Percentiles rank a stretch among this genome's conserved stretches.
These are phyloP conservation scores for Emydura subglobosa DNA, from an alignment of 2,113 vertebrate species.

Conservation along the genomic window DNA sequence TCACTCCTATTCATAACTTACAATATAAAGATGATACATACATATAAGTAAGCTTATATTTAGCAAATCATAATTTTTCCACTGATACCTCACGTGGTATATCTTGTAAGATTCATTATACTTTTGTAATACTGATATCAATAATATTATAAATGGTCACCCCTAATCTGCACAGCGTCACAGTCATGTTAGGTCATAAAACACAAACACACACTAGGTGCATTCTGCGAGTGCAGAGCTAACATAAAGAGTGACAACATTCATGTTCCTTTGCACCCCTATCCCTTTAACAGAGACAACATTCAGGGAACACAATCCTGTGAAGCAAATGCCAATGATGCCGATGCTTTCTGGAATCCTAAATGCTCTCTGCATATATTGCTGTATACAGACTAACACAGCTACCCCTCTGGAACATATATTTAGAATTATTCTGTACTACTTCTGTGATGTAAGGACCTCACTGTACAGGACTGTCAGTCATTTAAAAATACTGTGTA, in stretches of 20 bases:
- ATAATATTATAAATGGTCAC: too few species aligned
- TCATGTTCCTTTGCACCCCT: neutral
- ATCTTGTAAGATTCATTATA: too few species aligned
- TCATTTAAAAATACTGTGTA: neutral
- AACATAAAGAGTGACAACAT: neutral
- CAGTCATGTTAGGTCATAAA: neutral
- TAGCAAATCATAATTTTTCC: too few species aligned
- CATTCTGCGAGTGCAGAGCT: neutral
- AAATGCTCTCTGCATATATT: neutral
- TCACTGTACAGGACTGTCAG: neutral
- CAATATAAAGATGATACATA: too few species aligned
- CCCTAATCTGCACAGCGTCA: too few species aligned
- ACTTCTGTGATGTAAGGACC: neutral
- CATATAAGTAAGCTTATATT: too few species aligned
- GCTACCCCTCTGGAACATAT: neutral
- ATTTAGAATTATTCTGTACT: neutral
- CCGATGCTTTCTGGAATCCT: neutral
- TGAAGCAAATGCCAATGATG: neutral
- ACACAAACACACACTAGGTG: neutral
- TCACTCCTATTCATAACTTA: too few species aligned
- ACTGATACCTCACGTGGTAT: too few species aligned
- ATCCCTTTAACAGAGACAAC: neutral
- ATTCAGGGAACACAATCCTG: neutral
- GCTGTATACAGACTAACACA: too few species aligned
- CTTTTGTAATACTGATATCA: too few species aligned